These are phyloP conservation scores for Ptychobarbus kaznakovi DNA, from an alignment of 2,797 vertebrate species.

Conservation along the genomic window DNA sequence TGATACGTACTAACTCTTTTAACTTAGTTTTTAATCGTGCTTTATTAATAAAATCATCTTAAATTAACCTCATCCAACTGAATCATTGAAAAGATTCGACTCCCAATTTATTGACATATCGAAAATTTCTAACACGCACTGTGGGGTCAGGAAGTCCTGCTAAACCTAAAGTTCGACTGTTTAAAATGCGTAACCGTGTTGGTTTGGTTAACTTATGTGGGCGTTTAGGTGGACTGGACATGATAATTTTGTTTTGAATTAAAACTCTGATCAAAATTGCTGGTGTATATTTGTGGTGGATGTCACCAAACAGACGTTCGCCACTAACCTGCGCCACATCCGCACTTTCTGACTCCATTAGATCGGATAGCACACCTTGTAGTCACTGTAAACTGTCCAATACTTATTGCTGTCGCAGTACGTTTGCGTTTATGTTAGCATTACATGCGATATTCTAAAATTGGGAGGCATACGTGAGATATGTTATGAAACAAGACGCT, in stretches of 20 bases:
- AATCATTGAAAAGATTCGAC: not conserved
- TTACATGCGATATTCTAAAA: not conserved
- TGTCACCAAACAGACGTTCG: not conserved
- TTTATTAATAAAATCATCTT: not conserved
- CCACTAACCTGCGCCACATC: constrained; percentile 48
- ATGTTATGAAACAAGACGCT: not conserved
- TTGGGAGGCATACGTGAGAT: not conserved
- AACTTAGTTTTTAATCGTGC: not conserved
- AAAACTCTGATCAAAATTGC: constrained; percentile 1
- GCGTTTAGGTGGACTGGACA: not conserved
- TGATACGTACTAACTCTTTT: not conserved
- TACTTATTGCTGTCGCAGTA: not conserved
- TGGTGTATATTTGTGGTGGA: not conserved
- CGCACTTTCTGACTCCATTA: constrained; percentile 44
- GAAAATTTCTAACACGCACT: not conserved
- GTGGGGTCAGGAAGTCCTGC: constrained; percentile 13
- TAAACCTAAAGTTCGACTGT: not conserved
- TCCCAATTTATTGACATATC: not conserved
- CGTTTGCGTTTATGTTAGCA: constrained; percentile 9
- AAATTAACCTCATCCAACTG: not conserved
- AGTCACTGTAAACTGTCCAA: not conserved
- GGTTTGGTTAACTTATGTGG: not conserved
- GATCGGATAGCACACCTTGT: not conserved
- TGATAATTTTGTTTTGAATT: not conserved
- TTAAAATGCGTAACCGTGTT: not conserved